Evolutionary conservation across 2,888 invertebrate species (phyloP).

Genomic region (Conchocele bisecta): DNA sequence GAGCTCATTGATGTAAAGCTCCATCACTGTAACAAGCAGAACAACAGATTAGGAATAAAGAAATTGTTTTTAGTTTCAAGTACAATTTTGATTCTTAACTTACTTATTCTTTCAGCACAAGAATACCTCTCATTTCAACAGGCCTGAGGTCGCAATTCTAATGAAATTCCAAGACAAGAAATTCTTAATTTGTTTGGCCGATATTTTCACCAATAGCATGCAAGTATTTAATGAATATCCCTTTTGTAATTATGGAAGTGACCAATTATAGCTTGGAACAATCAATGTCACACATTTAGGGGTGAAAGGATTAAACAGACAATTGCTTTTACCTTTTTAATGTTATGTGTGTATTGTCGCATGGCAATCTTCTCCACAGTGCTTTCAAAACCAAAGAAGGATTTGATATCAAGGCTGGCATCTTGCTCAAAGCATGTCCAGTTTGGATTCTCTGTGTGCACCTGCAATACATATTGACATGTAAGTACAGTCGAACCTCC

Average conservation of each 20-base stretch:
- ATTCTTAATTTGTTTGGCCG: too few relatives aligned
- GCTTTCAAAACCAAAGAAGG: slow-evolving; percentile 96
- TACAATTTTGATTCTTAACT: too few relatives aligned
- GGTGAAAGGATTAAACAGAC: not conserved
- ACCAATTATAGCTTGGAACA: too few relatives aligned
- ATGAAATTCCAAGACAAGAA: not conserved
- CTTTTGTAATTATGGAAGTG: too few relatives aligned
- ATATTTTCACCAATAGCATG: too few relatives aligned
- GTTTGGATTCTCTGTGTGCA: slow-evolving; percentile 95
- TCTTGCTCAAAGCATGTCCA: slow-evolving; percentile 99
- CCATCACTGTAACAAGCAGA: not conserved
- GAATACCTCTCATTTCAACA: too few relatives aligned
- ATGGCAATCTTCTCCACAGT: slow-evolving; percentile 97
- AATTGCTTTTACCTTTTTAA: slow-evolving; percentile 86
- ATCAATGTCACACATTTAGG: not conserved
- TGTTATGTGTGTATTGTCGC: slow-evolving; percentile 95
- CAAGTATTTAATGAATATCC: too few relatives aligned
- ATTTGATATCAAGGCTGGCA: slow-evolving; percentile 95
- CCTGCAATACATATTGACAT: slow-evolving; percentile 84
- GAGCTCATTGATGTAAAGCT: not conserved
- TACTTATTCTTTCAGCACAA: too few relatives aligned
- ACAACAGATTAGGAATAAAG: too few relatives aligned
- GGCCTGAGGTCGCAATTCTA: too few relatives aligned
- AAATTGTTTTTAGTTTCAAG: too few relatives aligned
- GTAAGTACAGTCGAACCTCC: too few relatives aligned